phyloP scores from a whole-genome alignment of 1,140 invertebrate species.

The Drosophila repleta region DNA sequence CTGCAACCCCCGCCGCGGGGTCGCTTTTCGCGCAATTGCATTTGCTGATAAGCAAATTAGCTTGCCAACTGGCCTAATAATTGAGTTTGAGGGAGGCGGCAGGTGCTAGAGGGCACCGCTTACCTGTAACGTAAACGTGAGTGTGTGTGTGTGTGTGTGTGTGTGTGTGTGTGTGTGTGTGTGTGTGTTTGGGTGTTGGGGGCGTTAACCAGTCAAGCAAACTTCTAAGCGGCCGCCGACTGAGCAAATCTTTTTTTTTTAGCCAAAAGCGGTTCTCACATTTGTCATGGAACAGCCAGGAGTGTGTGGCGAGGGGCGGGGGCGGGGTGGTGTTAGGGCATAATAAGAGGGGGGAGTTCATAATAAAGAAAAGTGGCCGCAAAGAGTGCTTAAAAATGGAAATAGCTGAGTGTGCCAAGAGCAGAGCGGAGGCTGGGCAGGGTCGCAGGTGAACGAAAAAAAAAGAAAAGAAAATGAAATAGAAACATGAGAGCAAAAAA shows the following conservation, averaged over 20 bases:
- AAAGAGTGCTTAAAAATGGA: slow-evolving; percentile 78
- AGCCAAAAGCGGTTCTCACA: slow-evolving; percentile 75
- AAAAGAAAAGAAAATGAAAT: neutral
- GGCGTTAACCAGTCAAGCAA: slow-evolving; percentile 60
- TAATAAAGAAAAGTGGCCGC: slow-evolving; percentile 80
- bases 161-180: slow-evolving; percentile 1
- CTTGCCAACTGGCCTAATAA: slow-evolving; percentile 61
- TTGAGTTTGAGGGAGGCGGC: slow-evolving; percentile 6
- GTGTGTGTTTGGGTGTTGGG: slow-evolving; percentile 18
- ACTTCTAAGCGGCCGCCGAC: slow-evolving; percentile 65
- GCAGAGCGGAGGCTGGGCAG: slow-evolving; percentile 4
- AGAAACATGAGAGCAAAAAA: slow-evolving; percentile 30
- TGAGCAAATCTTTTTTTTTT: slow-evolving; percentile 34
- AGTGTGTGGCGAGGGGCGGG: too few species aligned
- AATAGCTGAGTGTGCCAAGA: slow-evolving; percentile 56
- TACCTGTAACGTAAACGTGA: slow-evolving; percentile 2
- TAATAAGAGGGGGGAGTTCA: slow-evolving; percentile 38
- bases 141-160: too few species aligned
- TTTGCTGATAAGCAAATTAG: slow-evolving; percentile 74
- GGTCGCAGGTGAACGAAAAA: slow-evolving; percentile 4
- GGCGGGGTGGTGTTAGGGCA: too few species aligned
- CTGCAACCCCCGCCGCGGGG: neutral
- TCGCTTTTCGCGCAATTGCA: slow-evolving; percentile 24
- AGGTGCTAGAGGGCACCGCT: neutral
- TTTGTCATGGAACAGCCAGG: slow-evolving; percentile 61